A percentile compares a stretch with the other conserved stretches of the same genome.
Conservation (phyloP, 2,113 vertebrate species). For the Malurus cyaneus region DNA sequence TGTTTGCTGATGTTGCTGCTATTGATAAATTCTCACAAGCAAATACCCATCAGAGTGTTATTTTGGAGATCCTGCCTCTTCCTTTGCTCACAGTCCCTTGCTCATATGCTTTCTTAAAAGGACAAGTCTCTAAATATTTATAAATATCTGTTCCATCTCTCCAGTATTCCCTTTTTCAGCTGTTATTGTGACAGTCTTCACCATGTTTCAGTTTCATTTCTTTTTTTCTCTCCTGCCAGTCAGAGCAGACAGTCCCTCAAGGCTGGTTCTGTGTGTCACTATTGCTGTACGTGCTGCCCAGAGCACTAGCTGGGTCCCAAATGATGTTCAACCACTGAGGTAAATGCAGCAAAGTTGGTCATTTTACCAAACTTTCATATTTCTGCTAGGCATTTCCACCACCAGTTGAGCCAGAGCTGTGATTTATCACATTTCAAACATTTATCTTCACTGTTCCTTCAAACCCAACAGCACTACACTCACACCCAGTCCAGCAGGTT, state of each 20-base stretch:
- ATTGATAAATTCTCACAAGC: neutral
- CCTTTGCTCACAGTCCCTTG: neutral
- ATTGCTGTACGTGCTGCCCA: neutral
- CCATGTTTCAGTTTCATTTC: neutral
- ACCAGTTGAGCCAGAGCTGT: neutral
- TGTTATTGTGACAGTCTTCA: neutral
- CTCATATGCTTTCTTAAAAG: neutral
- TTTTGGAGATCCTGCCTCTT: neutral
- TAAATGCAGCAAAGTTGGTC: neutral
- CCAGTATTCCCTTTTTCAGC: neutral
- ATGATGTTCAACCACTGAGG: neutral
- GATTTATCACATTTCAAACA: neutral
- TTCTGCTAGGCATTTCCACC: rapidly evolving
- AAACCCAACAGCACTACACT: neutral
- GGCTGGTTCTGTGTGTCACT: neutral
- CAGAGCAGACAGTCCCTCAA: neutral
- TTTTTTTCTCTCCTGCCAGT: neutral
- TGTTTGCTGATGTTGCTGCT: neutral
- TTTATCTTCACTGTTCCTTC: neutral
- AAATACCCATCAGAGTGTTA: neutral
- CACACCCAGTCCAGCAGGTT: neutral
- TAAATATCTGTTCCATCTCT: neutral
- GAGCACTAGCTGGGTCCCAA: neutral
- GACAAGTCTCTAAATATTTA: neutral
- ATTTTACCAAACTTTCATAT: neutral